Base-by-base conservation (phyloP, 2,888 invertebrate species). In the Keiferia lycopersicella region DNA sequence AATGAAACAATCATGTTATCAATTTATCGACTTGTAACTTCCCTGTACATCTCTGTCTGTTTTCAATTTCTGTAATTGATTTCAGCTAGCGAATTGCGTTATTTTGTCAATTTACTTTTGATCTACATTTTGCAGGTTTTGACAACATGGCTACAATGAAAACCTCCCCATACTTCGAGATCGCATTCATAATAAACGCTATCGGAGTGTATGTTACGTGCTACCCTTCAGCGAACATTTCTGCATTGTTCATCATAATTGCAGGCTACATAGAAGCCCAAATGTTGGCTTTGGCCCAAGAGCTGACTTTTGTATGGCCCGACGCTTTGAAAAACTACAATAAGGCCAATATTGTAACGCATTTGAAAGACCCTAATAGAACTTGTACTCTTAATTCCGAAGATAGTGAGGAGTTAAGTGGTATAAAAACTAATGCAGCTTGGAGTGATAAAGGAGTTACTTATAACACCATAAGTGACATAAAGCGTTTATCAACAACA, bases 191-290 rank as follows among this genome's bases (percentile, higher is more conserved):
- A 39, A n/a, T 34, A 10, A 38, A 59, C 18, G 18, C 18, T 2
- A 6, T 22, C n/a, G 16, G 38, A 34, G 60, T 26, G 4, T 61
- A 14, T 14, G n/a, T 61, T 18, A 34, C 58, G 0, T 63, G 63
- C 7, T 68, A 63, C 34, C 41, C 63, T 1, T 45, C 64, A 1
- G 67, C 63, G 11, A 66, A 62, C 60, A 45, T 67, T 18, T 64
- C 68, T 0, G 63, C 60, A 2, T 26, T 67, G 2, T 59, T 69
- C 14, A 62, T 69, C n/a, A 60, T 69, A 10, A 7, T 67, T 11
- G 57, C 62, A 1, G 69, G 69, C 7, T 69, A 67, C 60, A 63
- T 61, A 0, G 69, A 69, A 26, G 69, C 68, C 0, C 68, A 68
- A 61, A 67, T 66, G 62, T 20, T 63, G 6, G 65, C 69, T 1